Percentiles rank a stretch among this genome's conserved stretches.
phyloP scores from a whole-genome alignment of 1,140 invertebrate genomes.

The Triops longicaudatus region DNA sequence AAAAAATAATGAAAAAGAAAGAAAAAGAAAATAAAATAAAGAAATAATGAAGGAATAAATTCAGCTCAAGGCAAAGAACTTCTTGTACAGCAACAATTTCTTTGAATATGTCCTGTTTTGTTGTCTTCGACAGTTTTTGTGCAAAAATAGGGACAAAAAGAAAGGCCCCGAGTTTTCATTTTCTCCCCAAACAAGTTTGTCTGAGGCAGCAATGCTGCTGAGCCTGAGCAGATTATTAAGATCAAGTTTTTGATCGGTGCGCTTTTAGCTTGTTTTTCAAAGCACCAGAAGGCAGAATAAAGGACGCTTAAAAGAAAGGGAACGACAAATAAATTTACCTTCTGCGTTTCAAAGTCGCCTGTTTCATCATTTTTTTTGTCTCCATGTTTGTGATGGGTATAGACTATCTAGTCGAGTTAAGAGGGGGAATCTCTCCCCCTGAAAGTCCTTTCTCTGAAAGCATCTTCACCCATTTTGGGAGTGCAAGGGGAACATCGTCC shows the following conservation, averaged over 20 bases:
- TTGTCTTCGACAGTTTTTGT: background rate
- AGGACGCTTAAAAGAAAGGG: no score
- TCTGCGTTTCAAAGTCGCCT: no score
- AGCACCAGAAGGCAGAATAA: no score
- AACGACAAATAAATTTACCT: no score
- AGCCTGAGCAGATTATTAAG: conserved; percentile 11
- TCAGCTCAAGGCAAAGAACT: no score
- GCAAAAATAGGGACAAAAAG: background rate
- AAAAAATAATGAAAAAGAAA: no score
- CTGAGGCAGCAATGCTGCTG: background rate
- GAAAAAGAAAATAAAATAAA: no score
- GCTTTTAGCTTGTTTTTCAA: background rate
- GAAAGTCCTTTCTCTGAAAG: background rate
- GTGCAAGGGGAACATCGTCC: no score
- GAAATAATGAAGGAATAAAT: no score
- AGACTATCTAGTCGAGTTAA: background rate
- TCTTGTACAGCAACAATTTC: background rate
- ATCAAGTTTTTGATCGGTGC: background rate
- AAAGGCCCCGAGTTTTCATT: background rate
- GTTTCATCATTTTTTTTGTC: background rate
- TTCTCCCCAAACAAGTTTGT: background rate
- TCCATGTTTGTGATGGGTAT: background rate
- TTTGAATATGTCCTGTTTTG: background rate
- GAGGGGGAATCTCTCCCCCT: background rate
- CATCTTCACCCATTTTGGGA: no score